A percentile compares a stretch with the other conserved stretches of the same genome.
These are phyloP conservation scores for Aythya fuligula DNA, from an alignment of 2,797 vertebrate species.

Conservation along the genomic window DNA sequence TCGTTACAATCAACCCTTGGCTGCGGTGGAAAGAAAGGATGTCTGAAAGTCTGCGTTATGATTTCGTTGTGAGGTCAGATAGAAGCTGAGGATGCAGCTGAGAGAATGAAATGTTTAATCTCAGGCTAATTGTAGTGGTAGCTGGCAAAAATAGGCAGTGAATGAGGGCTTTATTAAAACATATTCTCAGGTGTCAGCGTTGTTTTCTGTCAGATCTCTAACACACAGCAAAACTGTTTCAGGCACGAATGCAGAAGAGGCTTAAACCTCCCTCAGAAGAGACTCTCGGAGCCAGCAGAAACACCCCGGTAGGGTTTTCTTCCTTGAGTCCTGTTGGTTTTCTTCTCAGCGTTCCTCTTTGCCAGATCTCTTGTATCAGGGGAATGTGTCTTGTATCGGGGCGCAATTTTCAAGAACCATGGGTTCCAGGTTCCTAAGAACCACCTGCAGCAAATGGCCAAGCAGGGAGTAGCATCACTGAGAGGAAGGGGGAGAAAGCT, in stretches of 20 bases:
- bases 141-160: not conserved
- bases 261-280: not conserved
- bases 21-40: not conserved
- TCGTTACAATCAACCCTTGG: accelerated
- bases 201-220: not conserved
- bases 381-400: not conserved
- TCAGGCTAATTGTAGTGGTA: accelerated
- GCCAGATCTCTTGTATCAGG: not conserved
- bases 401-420: no score
- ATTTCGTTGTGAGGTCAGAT: not conserved
- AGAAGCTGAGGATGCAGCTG: not conserved
- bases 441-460: not conserved
- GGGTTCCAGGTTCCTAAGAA: not conserved
- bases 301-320: not conserved
- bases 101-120: not conserved
- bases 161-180: not conserved
- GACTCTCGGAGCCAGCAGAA: not conserved
- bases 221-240: not conserved
- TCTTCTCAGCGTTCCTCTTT: not conserved
- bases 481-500: not conserved
- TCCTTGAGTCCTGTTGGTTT: no score
- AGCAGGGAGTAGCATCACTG: not conserved
- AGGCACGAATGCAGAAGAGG: not conserved
- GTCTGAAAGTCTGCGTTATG: not conserved
- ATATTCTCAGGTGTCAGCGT: not conserved